phyloP scores from a whole-genome alignment of 2,113 vertebrate genomes.

The Puffinus mauretanicus region DNA sequence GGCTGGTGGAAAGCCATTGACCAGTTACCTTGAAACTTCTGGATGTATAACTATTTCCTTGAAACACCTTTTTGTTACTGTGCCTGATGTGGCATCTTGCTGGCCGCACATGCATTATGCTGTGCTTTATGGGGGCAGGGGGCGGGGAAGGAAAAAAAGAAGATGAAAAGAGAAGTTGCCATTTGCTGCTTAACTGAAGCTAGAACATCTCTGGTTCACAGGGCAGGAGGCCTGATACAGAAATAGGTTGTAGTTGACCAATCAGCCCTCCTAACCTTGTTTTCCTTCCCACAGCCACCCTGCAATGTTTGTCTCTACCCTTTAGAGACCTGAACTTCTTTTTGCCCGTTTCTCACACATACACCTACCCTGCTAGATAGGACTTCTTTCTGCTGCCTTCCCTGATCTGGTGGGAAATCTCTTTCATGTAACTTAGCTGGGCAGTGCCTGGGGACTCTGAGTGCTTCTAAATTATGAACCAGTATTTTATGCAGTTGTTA shows the following conservation, averaged over 20 bases:
- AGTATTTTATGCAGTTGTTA: not conserved
- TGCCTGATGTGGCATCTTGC: not conserved
- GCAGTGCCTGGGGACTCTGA: not conserved
- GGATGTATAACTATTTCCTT: not conserved
- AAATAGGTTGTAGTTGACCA: not conserved
- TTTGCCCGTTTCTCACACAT: not conserved
- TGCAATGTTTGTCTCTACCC: not conserved
- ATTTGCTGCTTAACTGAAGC: not conserved
- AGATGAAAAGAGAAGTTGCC: not conserved
- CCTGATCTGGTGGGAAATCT: not conserved
- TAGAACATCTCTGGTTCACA: not conserved
- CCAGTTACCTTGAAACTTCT: not conserved
- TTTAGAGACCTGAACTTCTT: not conserved
- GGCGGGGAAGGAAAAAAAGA: not conserved
- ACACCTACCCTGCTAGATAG: not conserved
- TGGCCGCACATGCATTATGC: not conserved
- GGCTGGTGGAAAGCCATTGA: not conserved
- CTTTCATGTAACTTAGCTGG: not conserved
- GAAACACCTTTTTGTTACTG: accelerated
- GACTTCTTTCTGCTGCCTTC: not conserved
- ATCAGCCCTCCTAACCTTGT: not conserved
- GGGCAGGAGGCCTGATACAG: not conserved
- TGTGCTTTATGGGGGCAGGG: not conserved
- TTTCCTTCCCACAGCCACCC: not conserved
- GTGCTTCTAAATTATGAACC: not conserved